Percentiles rank a stretch among this genome's conserved stretches.
phyloP scores from a whole-genome alignment of 2,113 vertebrate genomes.

The Cinclus cinclus region DNA sequence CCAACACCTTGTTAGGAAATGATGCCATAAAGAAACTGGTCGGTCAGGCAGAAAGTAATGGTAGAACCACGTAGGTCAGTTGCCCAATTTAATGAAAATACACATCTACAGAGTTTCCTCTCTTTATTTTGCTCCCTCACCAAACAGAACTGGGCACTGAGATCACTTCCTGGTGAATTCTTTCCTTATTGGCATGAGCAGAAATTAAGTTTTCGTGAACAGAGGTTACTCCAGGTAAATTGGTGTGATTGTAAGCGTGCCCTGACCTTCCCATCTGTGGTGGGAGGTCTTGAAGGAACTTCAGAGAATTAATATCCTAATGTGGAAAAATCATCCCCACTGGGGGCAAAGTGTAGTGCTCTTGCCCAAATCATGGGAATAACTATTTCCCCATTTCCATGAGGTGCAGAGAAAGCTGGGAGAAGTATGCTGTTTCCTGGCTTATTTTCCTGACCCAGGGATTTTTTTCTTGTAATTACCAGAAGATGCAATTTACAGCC shows the following conservation, averaged over 20 bases:
- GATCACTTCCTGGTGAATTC: constrained; percentile 13
- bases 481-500: background rate
- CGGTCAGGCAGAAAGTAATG: background rate
- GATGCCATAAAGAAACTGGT: background rate
- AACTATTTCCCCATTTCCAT: background rate
- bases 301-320: background rate
- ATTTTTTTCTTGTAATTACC: background rate
- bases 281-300: background rate
- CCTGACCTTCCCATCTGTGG: background rate
- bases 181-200: background rate
- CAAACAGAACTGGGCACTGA: background rate
- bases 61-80: background rate
- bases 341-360: background rate
- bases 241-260: background rate
- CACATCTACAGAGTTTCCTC: background rate
- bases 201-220: background rate
- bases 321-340: background rate
- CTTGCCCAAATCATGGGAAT: background rate
- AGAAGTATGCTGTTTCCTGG: background rate
- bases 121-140: background rate
- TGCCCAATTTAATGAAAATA: background rate
- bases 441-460: background rate
- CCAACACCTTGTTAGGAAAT: background rate
- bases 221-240: background rate
- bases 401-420: background rate